phyloP scores from a whole-genome alignment of 1,140 invertebrate species.

The Oryzaephilus surinamensis region DNA sequence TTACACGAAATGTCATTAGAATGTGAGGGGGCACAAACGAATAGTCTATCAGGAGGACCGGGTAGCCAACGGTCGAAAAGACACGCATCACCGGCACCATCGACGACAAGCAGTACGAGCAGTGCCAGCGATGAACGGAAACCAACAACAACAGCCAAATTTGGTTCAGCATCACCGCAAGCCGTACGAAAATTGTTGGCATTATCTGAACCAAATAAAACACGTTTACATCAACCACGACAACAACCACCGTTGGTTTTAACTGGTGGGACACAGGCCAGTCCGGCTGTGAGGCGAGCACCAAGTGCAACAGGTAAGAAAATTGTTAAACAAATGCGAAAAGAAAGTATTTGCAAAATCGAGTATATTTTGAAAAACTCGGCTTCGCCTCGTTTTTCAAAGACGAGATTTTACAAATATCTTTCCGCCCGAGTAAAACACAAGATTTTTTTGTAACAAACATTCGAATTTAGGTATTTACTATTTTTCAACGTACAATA shows the following conservation, averaged over 20 bases:
- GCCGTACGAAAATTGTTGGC: constrained; percentile 87
- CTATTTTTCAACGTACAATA: too few species aligned
- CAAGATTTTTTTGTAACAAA: too few species aligned
- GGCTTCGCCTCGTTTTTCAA: too few species aligned
- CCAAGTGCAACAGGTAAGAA: constrained; percentile 36
- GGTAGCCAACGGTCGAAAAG: constrained; percentile 48
- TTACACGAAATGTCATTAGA: constrained; percentile 80
- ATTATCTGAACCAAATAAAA: constrained; percentile 77
- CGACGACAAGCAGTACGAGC: constrained; percentile 80
- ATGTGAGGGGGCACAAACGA: constrained; percentile 65
- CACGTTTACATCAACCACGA: constrained; percentile 71
- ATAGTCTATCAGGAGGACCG: constrained; percentile 38
- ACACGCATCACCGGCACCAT: constrained; percentile 78
- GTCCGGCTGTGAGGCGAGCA: constrained; percentile 39
- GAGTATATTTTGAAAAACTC: too few species aligned
- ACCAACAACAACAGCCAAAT: constrained; percentile 47
- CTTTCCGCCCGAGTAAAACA: too few species aligned
- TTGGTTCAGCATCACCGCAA: constrained; percentile 88
- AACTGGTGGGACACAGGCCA: constrained; percentile 38
- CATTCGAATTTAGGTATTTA: too few species aligned
- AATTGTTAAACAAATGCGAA: too few species aligned
- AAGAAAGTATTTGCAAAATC: too few species aligned
- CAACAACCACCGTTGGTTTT: constrained; percentile 45
- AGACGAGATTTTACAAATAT: too few species aligned
- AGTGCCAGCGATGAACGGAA: constrained; percentile 72